Evolutionary conservation across 1,140 invertebrate genomes (phyloP), one percentile per base, ranked within the genome.

Genomic region (Apis cerana): DNA sequence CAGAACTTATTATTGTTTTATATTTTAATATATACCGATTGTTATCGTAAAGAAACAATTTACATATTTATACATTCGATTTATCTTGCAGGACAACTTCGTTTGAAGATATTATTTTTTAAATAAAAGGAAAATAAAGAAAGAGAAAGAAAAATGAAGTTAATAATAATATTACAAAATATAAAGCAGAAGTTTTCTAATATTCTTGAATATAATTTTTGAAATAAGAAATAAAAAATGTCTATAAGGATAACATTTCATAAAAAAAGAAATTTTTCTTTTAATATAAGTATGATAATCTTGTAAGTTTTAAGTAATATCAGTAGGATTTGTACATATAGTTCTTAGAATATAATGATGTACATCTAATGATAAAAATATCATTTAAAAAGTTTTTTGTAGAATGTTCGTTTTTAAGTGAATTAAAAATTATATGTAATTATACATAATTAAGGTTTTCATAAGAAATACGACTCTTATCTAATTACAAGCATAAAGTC

Each of bases 261-360:
- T 62, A n/a, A 62, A 27, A 43, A n/a, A 15, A 27, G 13, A 23
- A 62, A 62, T 27, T 43, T 65, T 10, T 19, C 64, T 52, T 72
- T 64, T 56, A 50, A 50, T 21, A 43, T 54, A 67, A 56, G 54
- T 33, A 62, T n/a, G n/a, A 52, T 75, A 68, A 82, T 65, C 27
- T 62, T 13, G n/a, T 27, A 76, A 13, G 12, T 3, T 61, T 1
- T 54, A 64, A 43, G 21, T 9, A 64, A 54, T 52, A 10, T 7
- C 54, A 56, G n/a, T 80, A 80, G 59, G 52, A 80, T 68, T 82
- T 82, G 72, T 82, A 82, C 64, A 76, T 82, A 82, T 8, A 67
- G 17, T 2, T 75, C 68, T 1, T 27, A 62, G 61, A 67, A 62
- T 5, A n/a, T 82, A 67, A n/a, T 17, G 11, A 59, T 52, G 33